Conservation (phyloP, 1,140 invertebrate species). For the Bombus superbus region DNA sequence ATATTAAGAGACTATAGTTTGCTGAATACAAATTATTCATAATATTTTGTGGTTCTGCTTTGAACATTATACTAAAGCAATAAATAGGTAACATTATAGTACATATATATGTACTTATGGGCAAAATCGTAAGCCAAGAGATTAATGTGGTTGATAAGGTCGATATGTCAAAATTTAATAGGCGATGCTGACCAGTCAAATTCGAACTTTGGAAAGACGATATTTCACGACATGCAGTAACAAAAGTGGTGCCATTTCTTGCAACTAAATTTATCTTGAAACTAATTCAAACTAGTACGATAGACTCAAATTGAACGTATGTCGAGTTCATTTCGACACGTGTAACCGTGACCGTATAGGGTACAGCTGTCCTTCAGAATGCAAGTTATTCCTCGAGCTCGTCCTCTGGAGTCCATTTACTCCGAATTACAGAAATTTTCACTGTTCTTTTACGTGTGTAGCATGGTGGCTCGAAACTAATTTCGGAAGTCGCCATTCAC, state of each 20-base stretch:
- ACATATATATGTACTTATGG: background rate
- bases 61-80: background rate
- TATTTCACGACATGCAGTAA: background rate
- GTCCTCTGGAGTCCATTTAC: background rate
- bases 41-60: background rate
- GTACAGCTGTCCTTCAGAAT: background rate
- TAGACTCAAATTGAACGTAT: background rate
- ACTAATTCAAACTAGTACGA: background rate
- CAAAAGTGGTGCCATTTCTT: background rate
- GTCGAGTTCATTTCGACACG: background rate
- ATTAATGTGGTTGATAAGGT: background rate
- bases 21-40: background rate
- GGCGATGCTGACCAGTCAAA: background rate
- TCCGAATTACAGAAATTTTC: conserved; percentile 9
- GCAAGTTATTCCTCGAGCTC: background rate
- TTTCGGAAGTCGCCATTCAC: conserved; percentile 11
- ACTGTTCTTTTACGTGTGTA: background rate
- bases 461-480: background rate
- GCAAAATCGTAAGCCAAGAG: background rate
- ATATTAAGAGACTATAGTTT: background rate
- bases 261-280: background rate
- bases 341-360: background rate
- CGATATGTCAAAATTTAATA: background rate
- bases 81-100: background rate
- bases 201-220: background rate